Evolutionary conservation across 2,797 vertebrate species (phyloP).

Genomic region (Gallinago nigripennis): DNA sequence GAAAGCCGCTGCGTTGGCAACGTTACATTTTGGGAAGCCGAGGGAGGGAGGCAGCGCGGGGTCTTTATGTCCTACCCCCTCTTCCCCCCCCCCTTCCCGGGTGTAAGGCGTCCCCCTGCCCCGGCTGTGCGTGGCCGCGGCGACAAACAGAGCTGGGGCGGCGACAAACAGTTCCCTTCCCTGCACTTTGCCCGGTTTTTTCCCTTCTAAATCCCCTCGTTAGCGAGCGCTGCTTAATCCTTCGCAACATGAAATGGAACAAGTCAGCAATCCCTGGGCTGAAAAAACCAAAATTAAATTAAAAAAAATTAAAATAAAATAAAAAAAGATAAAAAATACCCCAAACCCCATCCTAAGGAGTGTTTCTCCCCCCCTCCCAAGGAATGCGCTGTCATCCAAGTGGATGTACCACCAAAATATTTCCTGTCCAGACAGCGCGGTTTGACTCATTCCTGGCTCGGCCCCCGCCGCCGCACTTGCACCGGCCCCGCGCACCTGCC

Average conservation of each 20-base stretch:
- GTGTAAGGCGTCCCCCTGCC: not conserved
- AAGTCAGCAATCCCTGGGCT: not conserved
- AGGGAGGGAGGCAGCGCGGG: not conserved
- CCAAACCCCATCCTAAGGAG: not conserved
- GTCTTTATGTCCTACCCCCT: not conserved
- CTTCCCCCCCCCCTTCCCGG: not conserved
- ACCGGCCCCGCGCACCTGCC: conserved; percentile 3
- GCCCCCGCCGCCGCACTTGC: not conserved
- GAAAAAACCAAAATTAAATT: not conserved
- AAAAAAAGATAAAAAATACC: not conserved
- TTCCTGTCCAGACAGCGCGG: conserved; percentile 41
- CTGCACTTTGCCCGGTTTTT: not conserved
- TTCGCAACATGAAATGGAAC: not conserved
- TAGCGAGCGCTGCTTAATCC: not conserved
- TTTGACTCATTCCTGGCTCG: not conserved
- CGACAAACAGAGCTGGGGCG: not conserved
- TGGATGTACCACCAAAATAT: not conserved
- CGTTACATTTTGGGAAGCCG: not conserved
- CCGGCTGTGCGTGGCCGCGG: not conserved
- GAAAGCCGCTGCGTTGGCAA: not conserved
- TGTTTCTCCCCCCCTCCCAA: not conserved
- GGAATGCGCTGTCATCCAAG: not conserved
- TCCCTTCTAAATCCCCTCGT: not conserved
- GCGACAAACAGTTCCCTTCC: not conserved
- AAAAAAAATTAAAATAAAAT: too few species aligned